Evolutionary conservation across 2,113 vertebrate species (phyloP).

Genomic region (Gymnarchus niloticus): DNA sequence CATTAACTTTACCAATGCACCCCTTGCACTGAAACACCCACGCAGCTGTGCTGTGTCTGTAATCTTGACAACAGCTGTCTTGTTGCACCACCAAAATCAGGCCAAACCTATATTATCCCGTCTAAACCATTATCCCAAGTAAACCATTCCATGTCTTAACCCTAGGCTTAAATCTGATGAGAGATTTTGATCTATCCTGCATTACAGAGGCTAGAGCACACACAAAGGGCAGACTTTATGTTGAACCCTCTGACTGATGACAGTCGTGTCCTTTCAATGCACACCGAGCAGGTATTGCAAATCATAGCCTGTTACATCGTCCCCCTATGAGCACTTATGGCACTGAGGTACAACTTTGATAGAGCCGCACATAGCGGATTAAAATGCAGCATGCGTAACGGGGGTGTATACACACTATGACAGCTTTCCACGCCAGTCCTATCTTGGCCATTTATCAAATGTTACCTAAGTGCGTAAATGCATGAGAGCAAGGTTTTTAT

Average conservation of each 20-base stretch:
- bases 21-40: neutral
- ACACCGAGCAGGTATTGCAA: neutral
- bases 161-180: neutral
- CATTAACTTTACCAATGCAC: neutral
- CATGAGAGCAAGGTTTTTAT: neutral
- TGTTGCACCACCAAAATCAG: neutral
- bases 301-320: neutral
- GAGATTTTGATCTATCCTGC: neutral
- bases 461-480: neutral
- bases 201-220: neutral
- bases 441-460: slow-evolving; percentile 12
- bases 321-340: neutral
- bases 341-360: neutral
- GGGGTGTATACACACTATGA: neutral
- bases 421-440: neutral
- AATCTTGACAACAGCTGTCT: neutral
- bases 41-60: neutral
- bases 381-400: neutral
- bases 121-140: neutral
- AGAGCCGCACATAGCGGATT: neutral
- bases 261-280: neutral
- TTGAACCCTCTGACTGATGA: neutral
- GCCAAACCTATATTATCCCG: neutral
- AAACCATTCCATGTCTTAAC: neutral
- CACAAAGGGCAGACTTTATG: neutral